A percentile compares a stretch with the other conserved stretches of the same genome.
Evolutionary conservation across 2,797 vertebrate species (phyloP).

Genomic region (Lemur catta): DNA sequence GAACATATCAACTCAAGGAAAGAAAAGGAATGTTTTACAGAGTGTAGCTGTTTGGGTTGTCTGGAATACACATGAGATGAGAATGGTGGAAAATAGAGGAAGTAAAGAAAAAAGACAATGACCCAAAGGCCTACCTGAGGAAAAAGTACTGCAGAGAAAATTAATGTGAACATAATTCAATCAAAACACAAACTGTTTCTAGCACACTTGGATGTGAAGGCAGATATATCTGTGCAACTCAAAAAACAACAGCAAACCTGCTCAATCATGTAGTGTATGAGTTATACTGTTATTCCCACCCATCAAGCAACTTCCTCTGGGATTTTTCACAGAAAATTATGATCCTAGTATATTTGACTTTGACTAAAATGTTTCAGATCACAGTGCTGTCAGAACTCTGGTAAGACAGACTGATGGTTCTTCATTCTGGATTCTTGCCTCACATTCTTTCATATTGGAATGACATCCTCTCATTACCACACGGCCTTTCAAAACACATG

Average conservation of each 20-base stretch:
- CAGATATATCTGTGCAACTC: background rate
- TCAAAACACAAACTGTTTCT: background rate
- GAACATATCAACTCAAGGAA: conserved; percentile 51
- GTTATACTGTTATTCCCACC: background rate
- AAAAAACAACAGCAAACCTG: background rate
- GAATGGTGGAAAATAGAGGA: background rate
- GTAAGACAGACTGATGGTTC: background rate
- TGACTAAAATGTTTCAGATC: conserved; percentile 27
- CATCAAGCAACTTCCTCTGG: background rate
- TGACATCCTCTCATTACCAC: conserved; percentile 2
- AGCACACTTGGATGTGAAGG: background rate
- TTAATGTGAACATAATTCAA: background rate
- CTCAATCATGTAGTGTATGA: background rate
- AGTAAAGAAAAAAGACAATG: background rate
- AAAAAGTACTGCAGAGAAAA: background rate
- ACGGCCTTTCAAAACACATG: background rate
- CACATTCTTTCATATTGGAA: background rate
- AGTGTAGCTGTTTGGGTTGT: conserved; percentile 54
- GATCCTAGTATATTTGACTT: background rate
- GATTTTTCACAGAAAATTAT: conserved; percentile 5
- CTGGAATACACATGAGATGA: conserved; percentile 63
- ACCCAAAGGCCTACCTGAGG: background rate
- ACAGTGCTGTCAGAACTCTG: background rate
- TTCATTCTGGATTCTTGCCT: background rate
- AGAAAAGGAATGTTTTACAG: conserved; percentile 61